These are phyloP conservation scores for Calameuta idolon DNA, from an alignment of 2,888 invertebrate genomes.

Conservation along the genomic window DNA sequence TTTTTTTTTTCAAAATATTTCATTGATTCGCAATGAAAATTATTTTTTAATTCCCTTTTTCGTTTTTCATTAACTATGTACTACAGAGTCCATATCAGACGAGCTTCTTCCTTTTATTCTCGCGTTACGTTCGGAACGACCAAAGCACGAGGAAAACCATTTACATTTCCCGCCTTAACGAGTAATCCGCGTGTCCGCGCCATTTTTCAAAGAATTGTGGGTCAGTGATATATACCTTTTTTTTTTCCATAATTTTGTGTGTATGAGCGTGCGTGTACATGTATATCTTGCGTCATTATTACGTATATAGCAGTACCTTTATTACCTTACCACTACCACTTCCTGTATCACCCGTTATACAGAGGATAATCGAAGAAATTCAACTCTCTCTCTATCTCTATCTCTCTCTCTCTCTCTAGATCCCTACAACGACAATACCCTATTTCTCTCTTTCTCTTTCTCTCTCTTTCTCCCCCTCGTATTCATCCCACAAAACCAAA, in stretches of 20 bases:
- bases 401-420: background rate
- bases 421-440: background rate
- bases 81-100: background rate
- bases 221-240: background rate
- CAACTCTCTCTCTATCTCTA: slow-evolving; percentile 3
- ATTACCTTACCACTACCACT: slow-evolving; percentile 54
- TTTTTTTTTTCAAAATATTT: slow-evolving; percentile 1
- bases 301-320: slow-evolving; percentile 19
- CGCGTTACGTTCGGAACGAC: no score
- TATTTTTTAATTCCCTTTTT: slow-evolving; percentile 1
- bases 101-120: no score
- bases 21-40: background rate
- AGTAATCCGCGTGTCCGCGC: no score
- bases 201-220: no score
- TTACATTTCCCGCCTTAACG: no score
- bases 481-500: background rate
- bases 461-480: background rate
- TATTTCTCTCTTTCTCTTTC: background rate
- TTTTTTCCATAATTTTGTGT: background rate
- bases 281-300: no score
- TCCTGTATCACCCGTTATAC: slow-evolving; percentile 36
- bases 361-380: no score
- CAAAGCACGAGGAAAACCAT: no score
- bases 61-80: background rate
- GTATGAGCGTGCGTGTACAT: background rate